These are phyloP conservation scores for Brachyhypopomus occidentalis DNA, from an alignment of 2,113 vertebrate species.

Conservation along the genomic window DNA sequence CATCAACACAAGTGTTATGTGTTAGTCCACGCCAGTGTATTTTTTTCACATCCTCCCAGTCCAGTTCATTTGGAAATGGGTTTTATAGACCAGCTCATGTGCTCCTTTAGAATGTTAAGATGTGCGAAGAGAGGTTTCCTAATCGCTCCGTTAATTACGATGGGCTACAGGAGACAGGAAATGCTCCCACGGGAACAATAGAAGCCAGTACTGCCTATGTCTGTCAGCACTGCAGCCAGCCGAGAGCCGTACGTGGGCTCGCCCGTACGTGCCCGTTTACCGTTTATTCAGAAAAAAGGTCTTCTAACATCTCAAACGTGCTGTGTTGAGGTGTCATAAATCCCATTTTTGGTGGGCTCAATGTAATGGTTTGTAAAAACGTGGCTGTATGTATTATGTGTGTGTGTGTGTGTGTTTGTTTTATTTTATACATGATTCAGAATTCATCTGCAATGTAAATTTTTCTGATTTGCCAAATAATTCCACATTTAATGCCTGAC, in stretches of 20 bases:
- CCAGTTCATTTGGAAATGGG: neutral
- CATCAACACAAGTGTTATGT: neutral
- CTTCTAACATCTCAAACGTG: too few relatives aligned
- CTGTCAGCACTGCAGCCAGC: neutral
- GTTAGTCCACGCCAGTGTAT: neutral
- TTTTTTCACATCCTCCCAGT: neutral
- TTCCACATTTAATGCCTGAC: slow-evolving; percentile 68
- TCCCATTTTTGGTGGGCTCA: neutral
- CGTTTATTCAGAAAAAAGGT: neutral
- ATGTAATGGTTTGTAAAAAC: neutral
- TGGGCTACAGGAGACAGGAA: slow-evolving; percentile 41
- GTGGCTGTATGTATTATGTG: slow-evolving; percentile 24
- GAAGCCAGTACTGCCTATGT: slow-evolving; percentile 24
- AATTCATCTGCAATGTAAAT: slow-evolving; percentile 59
- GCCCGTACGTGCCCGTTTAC: neutral
- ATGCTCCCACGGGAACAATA: slow-evolving; percentile 35
- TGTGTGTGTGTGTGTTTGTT: slow-evolving; percentile 45
- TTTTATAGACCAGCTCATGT: neutral
- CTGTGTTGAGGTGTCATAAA: neutral
- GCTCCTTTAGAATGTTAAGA: neutral
- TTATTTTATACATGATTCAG: slow-evolving; percentile 56
- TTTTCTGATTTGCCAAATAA: slow-evolving; percentile 44
- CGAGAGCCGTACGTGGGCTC: neutral
- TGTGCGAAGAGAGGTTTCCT: too few relatives aligned
- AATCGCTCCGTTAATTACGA: slow-evolving; percentile 64